phyloP scores from a whole-genome alignment of 2,113 vertebrate species.

The Perccottus glenii region DNA sequence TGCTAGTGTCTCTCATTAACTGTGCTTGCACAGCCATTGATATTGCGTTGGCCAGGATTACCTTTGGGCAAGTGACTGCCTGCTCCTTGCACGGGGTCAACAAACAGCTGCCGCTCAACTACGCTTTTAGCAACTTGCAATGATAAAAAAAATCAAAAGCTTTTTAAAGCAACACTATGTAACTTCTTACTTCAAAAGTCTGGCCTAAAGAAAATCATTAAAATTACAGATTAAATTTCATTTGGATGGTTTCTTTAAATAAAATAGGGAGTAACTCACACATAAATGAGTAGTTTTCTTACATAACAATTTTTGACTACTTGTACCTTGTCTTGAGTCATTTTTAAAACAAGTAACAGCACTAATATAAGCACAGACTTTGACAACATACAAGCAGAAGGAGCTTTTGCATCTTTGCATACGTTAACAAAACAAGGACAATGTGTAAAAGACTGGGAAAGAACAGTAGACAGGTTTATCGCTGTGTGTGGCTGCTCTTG shows the following conservation, averaged over 20 bases:
- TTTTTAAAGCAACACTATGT: conserved; percentile 7
- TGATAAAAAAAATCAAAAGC: conserved; percentile 49
- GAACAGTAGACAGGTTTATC: conserved; percentile 29
- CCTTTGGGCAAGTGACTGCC: conserved; percentile 31
- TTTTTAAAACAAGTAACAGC: not conserved
- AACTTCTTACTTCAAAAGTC: too few species aligned
- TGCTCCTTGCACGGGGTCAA: conserved; percentile 48
- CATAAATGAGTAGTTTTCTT: too few species aligned
- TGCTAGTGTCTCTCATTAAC: conserved; percentile 64
- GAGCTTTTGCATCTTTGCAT: conserved; percentile 4
- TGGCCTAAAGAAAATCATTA: too few species aligned
- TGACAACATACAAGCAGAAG: conserved; percentile 5
- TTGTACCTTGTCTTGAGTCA: conserved; percentile 1
- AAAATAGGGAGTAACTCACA: too few species aligned
- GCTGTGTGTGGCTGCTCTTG: conserved; percentile 48
- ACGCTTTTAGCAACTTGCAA: conserved; percentile 15
- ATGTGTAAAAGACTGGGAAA: conserved; percentile 22
- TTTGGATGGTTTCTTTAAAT: too few species aligned
- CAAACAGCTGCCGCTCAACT: conserved; percentile 51
- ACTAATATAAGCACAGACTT: conserved; percentile 12
- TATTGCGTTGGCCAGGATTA: conserved; percentile 37
- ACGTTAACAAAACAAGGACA: conserved; percentile 26
- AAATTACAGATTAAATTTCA: too few species aligned
- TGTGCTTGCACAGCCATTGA: conserved; percentile 47
- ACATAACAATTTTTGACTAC: too few species aligned